Evolutionary conservation across 2,797 vertebrate species (phyloP).

Genomic region (Menidia menidia): DNA sequence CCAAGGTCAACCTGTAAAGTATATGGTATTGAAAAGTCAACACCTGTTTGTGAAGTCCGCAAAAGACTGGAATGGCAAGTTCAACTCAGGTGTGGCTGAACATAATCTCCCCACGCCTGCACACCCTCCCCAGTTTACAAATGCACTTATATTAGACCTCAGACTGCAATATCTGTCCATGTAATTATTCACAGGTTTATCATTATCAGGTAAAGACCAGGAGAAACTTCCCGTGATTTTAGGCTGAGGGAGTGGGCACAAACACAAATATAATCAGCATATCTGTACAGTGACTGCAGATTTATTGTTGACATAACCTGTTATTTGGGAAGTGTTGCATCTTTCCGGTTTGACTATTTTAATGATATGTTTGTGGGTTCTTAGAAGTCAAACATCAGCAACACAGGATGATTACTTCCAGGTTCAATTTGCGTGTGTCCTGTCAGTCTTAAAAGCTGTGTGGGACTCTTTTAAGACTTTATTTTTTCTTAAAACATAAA

Average conservation of each 20-base stretch:
- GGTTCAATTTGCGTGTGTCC: neutral
- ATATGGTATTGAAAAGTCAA: constrained; percentile 40
- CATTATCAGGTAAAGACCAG: constrained; percentile 26
- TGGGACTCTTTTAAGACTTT: neutral
- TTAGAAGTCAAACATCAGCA: neutral
- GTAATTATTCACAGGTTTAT: constrained; percentile 43
- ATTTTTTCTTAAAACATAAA: neutral
- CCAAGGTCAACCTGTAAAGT: constrained; percentile 35
- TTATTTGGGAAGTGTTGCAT: constrained; percentile 23
- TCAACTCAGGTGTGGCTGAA: constrained; percentile 57
- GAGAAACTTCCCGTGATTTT: constrained; percentile 35
- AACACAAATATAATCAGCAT: constrained; percentile 12
- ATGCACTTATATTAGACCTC: neutral
- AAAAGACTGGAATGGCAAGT: constrained; percentile 40
- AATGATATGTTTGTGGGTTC: constrained; percentile 25
- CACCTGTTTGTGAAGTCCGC: constrained; percentile 59
- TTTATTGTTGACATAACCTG: constrained; percentile 15
- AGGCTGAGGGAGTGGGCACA: constrained; percentile 18
- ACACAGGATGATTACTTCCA: neutral
- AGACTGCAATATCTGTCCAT: constrained; percentile 3
- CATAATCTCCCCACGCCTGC: constrained; percentile 6
- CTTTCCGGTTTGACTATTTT: constrained; percentile 11
- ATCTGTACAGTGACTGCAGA: constrained; percentile 5
- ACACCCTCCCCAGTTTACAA: neutral
- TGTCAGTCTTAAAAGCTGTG: constrained; percentile 5